A percentile compares a stretch with the other conserved stretches of the same genome.
These are phyloP conservation scores for Agapornis canus DNA, from an alignment of 2,797 vertebrate genomes.

Conservation along the genomic window DNA sequence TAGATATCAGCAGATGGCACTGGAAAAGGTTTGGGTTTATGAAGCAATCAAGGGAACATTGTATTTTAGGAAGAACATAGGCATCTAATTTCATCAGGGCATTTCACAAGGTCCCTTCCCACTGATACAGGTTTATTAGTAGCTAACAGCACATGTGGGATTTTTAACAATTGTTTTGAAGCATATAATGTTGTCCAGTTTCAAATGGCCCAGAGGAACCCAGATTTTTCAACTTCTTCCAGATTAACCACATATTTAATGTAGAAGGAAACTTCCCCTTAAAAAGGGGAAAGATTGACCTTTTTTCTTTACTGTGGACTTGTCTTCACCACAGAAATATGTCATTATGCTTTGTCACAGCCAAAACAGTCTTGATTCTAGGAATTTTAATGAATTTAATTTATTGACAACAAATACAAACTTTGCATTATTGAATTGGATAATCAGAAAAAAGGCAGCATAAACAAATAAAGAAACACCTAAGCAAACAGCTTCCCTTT, in stretches of 20 bases:
- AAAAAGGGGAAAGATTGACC: not conserved
- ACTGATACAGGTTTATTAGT: not conserved
- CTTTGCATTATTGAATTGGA: not conserved
- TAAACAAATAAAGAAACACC: not conserved
- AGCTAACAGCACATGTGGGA: rapidly evolving
- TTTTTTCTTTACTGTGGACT: not conserved
- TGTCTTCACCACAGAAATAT: not conserved
- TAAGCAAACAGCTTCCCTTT: not conserved
- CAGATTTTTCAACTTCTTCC: not conserved
- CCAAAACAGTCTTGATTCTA: not conserved
- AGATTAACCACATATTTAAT: not conserved
- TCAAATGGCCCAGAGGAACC: not conserved
- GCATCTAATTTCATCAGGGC: not conserved
- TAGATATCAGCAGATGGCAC: not conserved
- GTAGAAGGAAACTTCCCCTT: not conserved
- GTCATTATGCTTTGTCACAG: not conserved
- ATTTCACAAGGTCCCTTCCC: not conserved
- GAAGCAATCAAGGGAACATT: not conserved
- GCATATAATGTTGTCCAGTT: not conserved
- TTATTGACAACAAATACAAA: not conserved
- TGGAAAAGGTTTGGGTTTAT: not conserved
- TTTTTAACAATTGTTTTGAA: not conserved
- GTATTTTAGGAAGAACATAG: not conserved
- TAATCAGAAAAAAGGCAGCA: not conserved
- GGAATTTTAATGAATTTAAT: not conserved